Base-by-base conservation (phyloP, 1,140 invertebrate genomes). In the Drosophila kepulauana region DNA sequence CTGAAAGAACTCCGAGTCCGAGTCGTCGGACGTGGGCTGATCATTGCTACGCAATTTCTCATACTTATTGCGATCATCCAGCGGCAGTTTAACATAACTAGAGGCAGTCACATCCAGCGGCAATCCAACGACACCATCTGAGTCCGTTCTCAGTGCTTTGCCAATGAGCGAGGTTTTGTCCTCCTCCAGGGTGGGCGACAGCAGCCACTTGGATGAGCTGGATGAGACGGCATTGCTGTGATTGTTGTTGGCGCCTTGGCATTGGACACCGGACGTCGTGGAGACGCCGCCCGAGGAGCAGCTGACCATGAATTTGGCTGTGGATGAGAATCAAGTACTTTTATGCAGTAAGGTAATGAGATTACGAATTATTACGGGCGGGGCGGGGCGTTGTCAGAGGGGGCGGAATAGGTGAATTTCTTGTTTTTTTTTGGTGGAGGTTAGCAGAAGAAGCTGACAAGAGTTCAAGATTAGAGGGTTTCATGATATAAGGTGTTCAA, bases 31-130 rank as follows among this genome's bases (percentile, higher is more conserved):
- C 15, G 95, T 95, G 4, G 94, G 89, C 58, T 89, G 86, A 52
- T 94, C 94, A 67, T 95, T 95, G 66, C 93, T 93, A 1, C 94
- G 94, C n/a, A 97, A 91, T 82, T 97, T 97, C 77, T 96, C 96
- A 80, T 97, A 97, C 77, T 96, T 97, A n/a, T 96, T 96, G 10
- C 96, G 93, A 92, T 97, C 95, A 77, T 97, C 96, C 0, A 95
- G 74, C 0, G 96, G 96, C 0, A 94, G 93, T 72, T 94, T 94
- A 0, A 95, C 94, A 79, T 96, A 96, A 11, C 80, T 69, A 16
- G 67, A 63, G 6, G 66, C 54, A 0, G 25, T 65, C n/a, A 61
- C 57, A 33, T 46, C 38, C 43, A 10, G 10, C 0, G 33, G 35
- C 5, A 51, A 38, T 10, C 61, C 68, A 20, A 59, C 66, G 11